Base-by-base conservation (phyloP, 2,113 vertebrate genomes). In the Malurus elegans region DNA sequence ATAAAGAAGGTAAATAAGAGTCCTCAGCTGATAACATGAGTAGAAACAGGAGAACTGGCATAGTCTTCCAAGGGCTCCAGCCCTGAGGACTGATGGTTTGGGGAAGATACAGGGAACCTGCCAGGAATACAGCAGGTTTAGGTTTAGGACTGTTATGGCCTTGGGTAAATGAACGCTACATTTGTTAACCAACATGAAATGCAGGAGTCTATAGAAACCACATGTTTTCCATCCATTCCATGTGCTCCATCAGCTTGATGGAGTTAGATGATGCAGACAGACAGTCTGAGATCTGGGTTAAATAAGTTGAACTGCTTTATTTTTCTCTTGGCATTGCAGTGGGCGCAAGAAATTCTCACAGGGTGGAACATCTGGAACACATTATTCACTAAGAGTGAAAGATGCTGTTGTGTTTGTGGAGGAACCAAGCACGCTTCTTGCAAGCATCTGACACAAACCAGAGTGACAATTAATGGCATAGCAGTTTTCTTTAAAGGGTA, bases 241-340 rank as follows among this genome's bases (percentile, higher is more conserved):
- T 79, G 92, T 88, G 86, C 93, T 95, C 72, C 90, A 89, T 90
- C 86, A 95, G 89, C 94, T 94, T 96, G 93, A 96, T 88, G 88
- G 93, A 96, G 95, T 95, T 96, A 95, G 84, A 95, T 93, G 93
- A 96, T 89, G 88, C 90, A 96, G 94, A 95, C 96, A 95, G 93
- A 90, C 94, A 96, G 96, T 95, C 96, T 96, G 94, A 92, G 88
- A 97, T 95, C 94, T 97, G 95, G 95, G 96, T 97, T 97, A 94
- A 95, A 95, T 95, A 94, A 97, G 90, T 95, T 95, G 88, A 94
- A 81, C 87, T 71, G 91, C 72, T 94, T 95, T 96, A 94, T 96
- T 95, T 95, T 96, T 89, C 78, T 90, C 79, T 92, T 93, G 86
- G 92, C 91, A 92, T 62, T 72, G 93, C 88, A 94, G 64, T 10